Conservation (phyloP, 2,888 invertebrate genomes). For the Cataglyphis rosenhaueri region DNA sequence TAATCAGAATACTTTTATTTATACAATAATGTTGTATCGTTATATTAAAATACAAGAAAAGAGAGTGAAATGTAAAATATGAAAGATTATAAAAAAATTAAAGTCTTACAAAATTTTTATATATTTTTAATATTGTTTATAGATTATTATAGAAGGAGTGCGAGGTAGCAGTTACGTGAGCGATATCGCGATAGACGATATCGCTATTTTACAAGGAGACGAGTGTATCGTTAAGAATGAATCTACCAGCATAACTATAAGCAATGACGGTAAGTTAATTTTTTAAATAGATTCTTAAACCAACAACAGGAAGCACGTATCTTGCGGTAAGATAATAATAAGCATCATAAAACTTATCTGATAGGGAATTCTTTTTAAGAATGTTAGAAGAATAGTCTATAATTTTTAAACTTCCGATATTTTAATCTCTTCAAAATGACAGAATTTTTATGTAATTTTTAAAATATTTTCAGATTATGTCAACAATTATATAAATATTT, state of each 20-base stretch:
- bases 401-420: background rate
- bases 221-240: slow-evolving; percentile 85
- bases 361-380: background rate
- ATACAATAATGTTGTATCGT: background rate
- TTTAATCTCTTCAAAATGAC: background rate
- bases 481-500: background rate
- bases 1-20: background rate
- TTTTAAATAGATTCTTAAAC: slow-evolving; percentile 8
- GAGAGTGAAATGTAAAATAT: background rate
- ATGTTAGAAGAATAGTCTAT: background rate
- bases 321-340: background rate
- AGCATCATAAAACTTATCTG: background rate
- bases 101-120: background rate
- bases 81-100: background rate
- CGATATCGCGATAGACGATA: slow-evolving; percentile 94
- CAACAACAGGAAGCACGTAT: background rate
- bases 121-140: slow-evolving; percentile 2
- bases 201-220: slow-evolving; percentile 88
- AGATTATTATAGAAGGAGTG: slow-evolving; percentile 93
- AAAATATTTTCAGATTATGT: background rate
- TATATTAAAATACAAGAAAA: background rate
- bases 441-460: background rate
- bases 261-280: slow-evolving; percentile 72
- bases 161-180: slow-evolving; percentile 89
- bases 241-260: slow-evolving; percentile 57